Evolutionary conservation across 2,797 vertebrate species (phyloP).

Genomic region (Labeo calbasu): DNA sequence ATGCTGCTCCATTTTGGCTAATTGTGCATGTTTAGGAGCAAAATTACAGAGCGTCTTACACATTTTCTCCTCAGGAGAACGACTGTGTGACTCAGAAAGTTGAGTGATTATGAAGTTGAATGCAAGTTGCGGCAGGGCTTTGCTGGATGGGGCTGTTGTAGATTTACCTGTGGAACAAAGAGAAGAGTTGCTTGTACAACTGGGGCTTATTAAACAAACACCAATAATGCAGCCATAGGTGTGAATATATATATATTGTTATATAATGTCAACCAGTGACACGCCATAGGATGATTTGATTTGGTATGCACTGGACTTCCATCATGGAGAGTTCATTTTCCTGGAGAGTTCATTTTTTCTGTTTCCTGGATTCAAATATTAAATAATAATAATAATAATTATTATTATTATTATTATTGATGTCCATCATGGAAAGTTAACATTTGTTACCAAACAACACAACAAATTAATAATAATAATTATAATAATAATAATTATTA

Average conservation of each 20-base stretch:
- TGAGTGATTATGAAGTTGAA: conserved; percentile 50
- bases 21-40: conserved; percentile 1
- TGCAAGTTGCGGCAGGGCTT: conserved; percentile 45
- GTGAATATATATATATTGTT: conserved; percentile 25
- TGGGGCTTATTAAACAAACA: conserved; percentile 3
- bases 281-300: conserved; percentile 1
- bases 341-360: not conserved
- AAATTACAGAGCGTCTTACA: not conserved
- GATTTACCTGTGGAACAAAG: conserved; percentile 51
- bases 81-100: conserved; percentile 31
- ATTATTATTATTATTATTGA: not conserved
- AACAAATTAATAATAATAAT: not conserved
- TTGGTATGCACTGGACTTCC: not conserved
- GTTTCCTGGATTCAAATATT: not conserved
- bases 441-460: not conserved
- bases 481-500: not conserved
- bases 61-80: conserved; percentile 1
- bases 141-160: conserved; percentile 23
- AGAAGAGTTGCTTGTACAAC: conserved; percentile 27
- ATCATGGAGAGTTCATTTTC: not conserved
- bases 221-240: conserved; percentile 27
- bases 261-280: conserved; percentile 38
- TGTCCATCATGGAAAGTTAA: not conserved
- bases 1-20: not conserved
- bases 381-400: not conserved